phyloP scores from a whole-genome alignment of 2,888 invertebrate species.

The Drosophila testacea region DNA sequence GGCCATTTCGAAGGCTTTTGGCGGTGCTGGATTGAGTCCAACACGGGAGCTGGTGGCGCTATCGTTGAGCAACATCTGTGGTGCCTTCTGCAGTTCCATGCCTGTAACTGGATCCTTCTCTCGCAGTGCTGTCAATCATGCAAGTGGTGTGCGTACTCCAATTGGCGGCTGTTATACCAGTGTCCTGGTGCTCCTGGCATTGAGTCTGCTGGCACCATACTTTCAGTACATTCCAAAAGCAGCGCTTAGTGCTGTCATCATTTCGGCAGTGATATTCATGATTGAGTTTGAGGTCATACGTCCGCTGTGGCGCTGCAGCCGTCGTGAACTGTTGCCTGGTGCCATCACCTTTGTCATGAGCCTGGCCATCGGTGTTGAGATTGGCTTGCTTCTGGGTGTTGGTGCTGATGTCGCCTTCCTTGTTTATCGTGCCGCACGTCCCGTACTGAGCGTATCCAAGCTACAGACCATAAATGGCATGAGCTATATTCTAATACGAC shows the following conservation, averaged over 20 bases:
- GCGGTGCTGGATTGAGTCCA: slow-evolving; percentile 93
- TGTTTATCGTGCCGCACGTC: slow-evolving; percentile 92
- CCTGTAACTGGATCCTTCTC: slow-evolving; percentile 96
- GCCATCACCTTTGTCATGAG: slow-evolving; percentile 94
- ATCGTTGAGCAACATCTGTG: slow-evolving; percentile 93
- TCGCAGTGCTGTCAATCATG: slow-evolving; percentile 96
- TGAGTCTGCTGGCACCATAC: slow-evolving; percentile 94
- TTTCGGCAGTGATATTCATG: slow-evolving; percentile 97
- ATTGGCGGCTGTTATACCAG: slow-evolving; percentile 94
- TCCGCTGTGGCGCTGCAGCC: slow-evolving; percentile 93
- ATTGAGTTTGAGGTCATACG: slow-evolving; percentile 95
- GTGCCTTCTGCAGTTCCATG: slow-evolving; percentile 95
- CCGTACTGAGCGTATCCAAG: slow-evolving; percentile 90
- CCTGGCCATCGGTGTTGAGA: slow-evolving; percentile 92
- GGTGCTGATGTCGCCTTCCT: slow-evolving; percentile 91
- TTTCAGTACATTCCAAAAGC: slow-evolving; percentile 96
- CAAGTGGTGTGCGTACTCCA: slow-evolving; percentile 96
- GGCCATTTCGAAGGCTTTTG: slow-evolving; percentile 97
- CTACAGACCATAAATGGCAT: slow-evolving; percentile 89
- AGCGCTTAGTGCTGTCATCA: slow-evolving; percentile 95
- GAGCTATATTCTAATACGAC: slow-evolving; percentile 91
- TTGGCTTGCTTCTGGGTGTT: slow-evolving; percentile 94
- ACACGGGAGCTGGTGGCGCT: slow-evolving; percentile 96
- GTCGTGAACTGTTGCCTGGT: slow-evolving; percentile 91
- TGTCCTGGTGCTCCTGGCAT: slow-evolving; percentile 91